Base-by-base conservation (phyloP, 2,113 vertebrate species). In the Syrrhaptes paradoxus region DNA sequence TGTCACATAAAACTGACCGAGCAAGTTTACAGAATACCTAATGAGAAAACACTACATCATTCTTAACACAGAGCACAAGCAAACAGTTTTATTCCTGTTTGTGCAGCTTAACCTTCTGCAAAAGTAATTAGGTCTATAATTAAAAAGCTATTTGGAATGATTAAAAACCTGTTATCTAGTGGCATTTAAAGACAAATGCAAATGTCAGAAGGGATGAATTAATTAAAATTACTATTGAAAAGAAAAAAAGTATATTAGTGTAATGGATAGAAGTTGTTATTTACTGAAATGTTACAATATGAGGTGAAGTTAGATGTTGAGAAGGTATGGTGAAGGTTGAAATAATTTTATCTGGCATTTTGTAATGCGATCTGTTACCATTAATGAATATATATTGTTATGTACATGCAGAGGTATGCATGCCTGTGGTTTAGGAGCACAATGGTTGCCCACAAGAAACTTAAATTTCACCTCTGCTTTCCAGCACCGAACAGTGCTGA, bases 141-240 rank as follows among this genome's bases (percentile, higher is more conserved):
- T 98, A 98, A 98, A 98, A 98, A 97, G 97, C 98, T 98, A 98
- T 98, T 98, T 98, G 94, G 95, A 97, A 97, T 98, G 97, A 98
- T 98, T 98, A 98, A 98, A 98, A 73, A 83, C 84, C 89, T 97
- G 97, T 98, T 98, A 98, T 97, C 97, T 97, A 92, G 93, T 98
- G 98, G 96, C 98, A 98, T 98, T 98, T 98, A 98, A 98, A 97
- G 98, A 98, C 97, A 98, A 98, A 98, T 97, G 97, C 92, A 98
- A 98, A 98, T 98, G 98, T 98, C 98, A 98, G 97, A 97, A 97
- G 97, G 95, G 95, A 98, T 97, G 95, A 97, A 97, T 98, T 97
- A 97, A 98, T 98, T 98, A 98, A 97, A 98, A 97, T 97, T 94
- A 94, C 96, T 96, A 94, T 96, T 97, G 97, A 97, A 97, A 91